Base-by-base conservation (phyloP, 2,888 invertebrate genomes). In the Drosophila planitibia region DNA sequence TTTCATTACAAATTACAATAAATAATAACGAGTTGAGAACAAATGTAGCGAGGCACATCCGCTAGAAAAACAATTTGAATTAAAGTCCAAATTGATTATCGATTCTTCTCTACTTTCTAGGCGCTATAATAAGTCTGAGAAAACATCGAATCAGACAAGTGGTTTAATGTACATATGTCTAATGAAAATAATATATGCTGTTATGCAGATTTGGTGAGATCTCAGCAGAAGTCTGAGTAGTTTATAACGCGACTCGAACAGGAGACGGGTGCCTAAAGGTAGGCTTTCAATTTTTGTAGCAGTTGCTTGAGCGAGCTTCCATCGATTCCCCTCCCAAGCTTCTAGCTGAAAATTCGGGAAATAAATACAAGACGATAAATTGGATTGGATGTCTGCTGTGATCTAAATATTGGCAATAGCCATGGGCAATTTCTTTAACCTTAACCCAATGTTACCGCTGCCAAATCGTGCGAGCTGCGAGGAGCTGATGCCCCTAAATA, bases 401-500 rank as follows among this genome's bases (percentile, higher is more conserved):
- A 57, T 30, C 22, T 32, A 1, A 25, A 16, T 22, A 16, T 33
- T 44, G 32, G 16, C 9, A 16, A 25, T 19, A 5, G 10, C 7
- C 12, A 63, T 74, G 75, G 64, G 3, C 35, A 54, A 35, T 19
- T 62, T 74, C 33, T 60, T 69, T 6, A 66, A 33, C 33, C 12
- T 72, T 7, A 68, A 33, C 33, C 12, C 69, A 10, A 33, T 80
- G 41, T 54, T 58, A 4, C 55, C 59, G 6, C n/a, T 73, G 30
- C 59, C 72, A 0, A 66, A 55, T 28, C 79, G 83, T 62, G 68
- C 63, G 5, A 70, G 63, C 37, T 60, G 44, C 53, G 74, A 76
- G 12, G 67, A 78, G 49, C 39, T 61, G 37, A 4, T 78, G 65
- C 67, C 59, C 0, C 9, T 68, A 12, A 66, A 54, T 16, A 22